Evolutionary conservation across 2,888 invertebrate genomes (phyloP), one percentile per base, ranked within the genome.

Genomic region (Boloria selene): DNA sequence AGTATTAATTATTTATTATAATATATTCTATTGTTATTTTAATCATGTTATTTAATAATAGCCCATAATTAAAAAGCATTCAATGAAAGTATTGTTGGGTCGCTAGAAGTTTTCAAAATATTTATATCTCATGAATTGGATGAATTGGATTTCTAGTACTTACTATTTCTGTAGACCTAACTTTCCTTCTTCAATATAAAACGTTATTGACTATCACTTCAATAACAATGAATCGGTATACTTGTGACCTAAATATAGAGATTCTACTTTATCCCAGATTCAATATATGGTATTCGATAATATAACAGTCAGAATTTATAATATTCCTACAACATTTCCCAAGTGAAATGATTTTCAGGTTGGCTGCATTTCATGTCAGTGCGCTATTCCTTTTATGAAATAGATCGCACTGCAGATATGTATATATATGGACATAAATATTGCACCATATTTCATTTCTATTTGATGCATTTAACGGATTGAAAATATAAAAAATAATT

Each of bases 391-490:
- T 13, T n/a, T 55, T 13, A 6, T 47, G 44, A 42, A 47, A 49
- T 18, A 62, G n/a, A 56, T 56, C 26, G 55, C 56, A 58, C 26
- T 58, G 50, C 51, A 56, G 64, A 64, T 58, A 54, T 31, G 0
- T 5, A 31, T 47, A 31, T 49, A 6, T 38, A 49, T 13, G 22
- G 7, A 42, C 13, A 38, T 13, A 47, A 4, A 45, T 1, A 22
- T n/a, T 14, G 17, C 17, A n/a, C 14, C 4, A 16, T 54, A 31
- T 38, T 7, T 16, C 13, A 26, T 54, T 13, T 16, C 16, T 13
- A 17, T 54, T 54, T 6, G 31, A 31, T 31, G 13, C 22, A 0
- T 10, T 49, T 10, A 18, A 51, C 2, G 0, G 13, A 51, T 14
- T 50, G 17, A 17, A 16, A 17, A 18, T 17, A 50, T 3, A 50